phyloP scores from a whole-genome alignment of 2,797 vertebrate species.

The Pseudocheirus occidentalis region DNA sequence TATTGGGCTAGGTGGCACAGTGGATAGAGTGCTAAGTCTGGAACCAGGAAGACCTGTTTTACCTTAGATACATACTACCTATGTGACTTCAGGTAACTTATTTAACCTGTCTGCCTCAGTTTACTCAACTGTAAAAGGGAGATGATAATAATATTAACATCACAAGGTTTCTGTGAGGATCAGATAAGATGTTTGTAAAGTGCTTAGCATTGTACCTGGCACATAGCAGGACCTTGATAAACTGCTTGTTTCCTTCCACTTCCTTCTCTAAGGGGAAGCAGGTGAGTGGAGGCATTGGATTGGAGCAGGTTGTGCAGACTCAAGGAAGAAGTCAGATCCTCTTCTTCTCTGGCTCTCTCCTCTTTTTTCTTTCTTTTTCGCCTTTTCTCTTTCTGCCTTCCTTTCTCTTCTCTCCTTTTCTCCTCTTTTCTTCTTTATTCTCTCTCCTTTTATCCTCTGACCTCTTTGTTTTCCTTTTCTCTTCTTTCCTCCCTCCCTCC shows the following conservation, averaged over 20 bases:
- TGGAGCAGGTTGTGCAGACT: background rate
- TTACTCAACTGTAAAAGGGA: background rate
- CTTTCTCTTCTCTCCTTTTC: background rate
- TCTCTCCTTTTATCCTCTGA: background rate
- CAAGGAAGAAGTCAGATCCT: background rate
- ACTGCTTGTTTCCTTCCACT: background rate
- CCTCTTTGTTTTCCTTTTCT: too few relatives aligned
- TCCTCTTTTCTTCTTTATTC: background rate
- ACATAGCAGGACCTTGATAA: background rate
- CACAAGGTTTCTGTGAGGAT: background rate
- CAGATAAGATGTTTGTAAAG: background rate
- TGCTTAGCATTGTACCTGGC: background rate
- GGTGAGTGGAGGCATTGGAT: background rate
- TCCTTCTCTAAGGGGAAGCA: background rate
- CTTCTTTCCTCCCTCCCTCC: accelerated
- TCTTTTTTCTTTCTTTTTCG: background rate
- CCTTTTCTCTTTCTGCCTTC: background rate
- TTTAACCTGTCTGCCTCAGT: background rate
- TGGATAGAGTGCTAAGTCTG: background rate
- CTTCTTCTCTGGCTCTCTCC: background rate
- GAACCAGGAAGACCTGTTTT: background rate
- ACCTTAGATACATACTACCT: background rate
- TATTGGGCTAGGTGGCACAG: background rate
- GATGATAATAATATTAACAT: background rate
- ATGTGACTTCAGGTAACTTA: background rate